phyloP scores from a whole-genome alignment of 2,113 vertebrate species.

The Ageneiosus marmoratus region DNA sequence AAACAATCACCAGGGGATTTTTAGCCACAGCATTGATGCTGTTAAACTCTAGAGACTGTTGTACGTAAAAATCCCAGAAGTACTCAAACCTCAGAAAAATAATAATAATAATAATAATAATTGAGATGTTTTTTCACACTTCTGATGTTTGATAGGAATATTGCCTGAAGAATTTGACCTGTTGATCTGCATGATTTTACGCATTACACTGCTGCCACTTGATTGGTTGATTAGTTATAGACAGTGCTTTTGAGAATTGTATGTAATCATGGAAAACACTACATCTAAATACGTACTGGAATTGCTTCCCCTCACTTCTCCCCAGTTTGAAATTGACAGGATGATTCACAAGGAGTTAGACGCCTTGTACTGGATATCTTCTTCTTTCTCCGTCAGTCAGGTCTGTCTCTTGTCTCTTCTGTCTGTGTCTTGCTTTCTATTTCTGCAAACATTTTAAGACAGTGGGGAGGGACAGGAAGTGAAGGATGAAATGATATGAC shows the following conservation, averaged over 20 bases:
- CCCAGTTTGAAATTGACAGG: not conserved
- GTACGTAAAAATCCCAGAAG: not conserved
- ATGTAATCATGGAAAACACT: not conserved
- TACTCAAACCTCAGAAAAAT: not conserved
- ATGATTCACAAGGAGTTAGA: not conserved
- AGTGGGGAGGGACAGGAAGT: conserved; percentile 29
- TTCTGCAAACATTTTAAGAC: not conserved
- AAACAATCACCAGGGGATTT: not conserved
- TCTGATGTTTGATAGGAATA: not conserved
- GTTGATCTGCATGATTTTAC: not conserved
- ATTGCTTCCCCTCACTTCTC: not conserved
- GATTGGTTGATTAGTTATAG: not conserved
- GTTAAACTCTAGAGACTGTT: not conserved
- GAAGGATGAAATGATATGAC: conserved; percentile 13
- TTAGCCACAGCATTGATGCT: too few species aligned
- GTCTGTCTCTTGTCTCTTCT: not conserved
- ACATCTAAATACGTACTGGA: not conserved
- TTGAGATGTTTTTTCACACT: not conserved
- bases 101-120: not conserved
- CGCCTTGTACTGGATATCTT: not conserved
- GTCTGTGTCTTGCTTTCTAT: not conserved
- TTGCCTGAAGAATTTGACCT: too few species aligned
- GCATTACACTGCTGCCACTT: not conserved
- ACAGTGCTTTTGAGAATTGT: not conserved
- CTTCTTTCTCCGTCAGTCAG: not conserved